phyloP scores from a whole-genome alignment of 2,888 invertebrate species.

The Gymnocheta viridis region DNA sequence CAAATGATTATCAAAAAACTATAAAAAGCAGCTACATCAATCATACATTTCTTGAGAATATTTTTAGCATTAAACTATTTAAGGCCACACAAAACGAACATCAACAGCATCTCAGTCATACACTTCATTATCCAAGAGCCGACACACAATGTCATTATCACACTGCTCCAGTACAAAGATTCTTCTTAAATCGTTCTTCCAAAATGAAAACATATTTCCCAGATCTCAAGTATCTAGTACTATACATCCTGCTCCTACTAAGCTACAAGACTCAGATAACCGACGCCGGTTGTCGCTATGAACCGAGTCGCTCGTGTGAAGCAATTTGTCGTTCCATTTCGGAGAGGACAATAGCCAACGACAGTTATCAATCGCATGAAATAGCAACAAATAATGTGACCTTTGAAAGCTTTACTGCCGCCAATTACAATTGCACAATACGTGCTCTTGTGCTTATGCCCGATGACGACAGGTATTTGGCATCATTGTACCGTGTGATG shows the following conservation, averaged over 20 bases:
- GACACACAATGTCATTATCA: slow-evolving; percentile 5
- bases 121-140: slow-evolving; percentile 8
- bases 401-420: slow-evolving; percentile 12
- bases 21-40: neutral
- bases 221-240: neutral
- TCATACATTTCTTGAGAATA: slow-evolving; percentile 15
- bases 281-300: slow-evolving; percentile 73
- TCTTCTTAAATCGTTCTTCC: neutral
- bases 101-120: neutral
- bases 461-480: slow-evolving; percentile 83
- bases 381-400: neutral
- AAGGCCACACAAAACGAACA: slow-evolving; percentile 1
- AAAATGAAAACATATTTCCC: neutral
- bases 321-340: slow-evolving; percentile 74
- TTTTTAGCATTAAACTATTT: slow-evolving; percentile 31
- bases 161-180: neutral
- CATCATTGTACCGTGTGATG: slow-evolving; percentile 84
- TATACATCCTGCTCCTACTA: neutral
- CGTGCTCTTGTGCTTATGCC: slow-evolving; percentile 87
- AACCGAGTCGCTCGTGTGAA: slow-evolving; percentile 77
- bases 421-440: slow-evolving; percentile 83
- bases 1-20: neutral
- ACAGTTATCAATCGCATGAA: slow-evolving; percentile 40
- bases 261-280: neutral
- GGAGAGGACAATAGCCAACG: neutral